Percentiles rank a stretch among this genome's conserved stretches.
phyloP scores from a whole-genome alignment of 2,888 invertebrate genomes.

The Agriopis leucophaearia region DNA sequence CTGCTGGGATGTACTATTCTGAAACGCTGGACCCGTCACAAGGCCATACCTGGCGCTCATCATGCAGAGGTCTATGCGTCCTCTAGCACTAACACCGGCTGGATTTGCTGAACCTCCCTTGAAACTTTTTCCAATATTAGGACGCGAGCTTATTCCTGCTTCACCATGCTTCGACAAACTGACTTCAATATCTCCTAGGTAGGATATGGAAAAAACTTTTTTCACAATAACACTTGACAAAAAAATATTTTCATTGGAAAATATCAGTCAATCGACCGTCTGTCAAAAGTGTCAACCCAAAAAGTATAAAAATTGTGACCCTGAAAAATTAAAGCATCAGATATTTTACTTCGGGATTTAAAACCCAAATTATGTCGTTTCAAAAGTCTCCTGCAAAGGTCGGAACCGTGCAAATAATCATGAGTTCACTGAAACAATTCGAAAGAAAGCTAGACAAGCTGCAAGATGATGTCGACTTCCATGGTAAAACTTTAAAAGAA shows the following conservation, averaged over 20 bases:
- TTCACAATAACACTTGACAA: no score
- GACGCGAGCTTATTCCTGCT: conserved; percentile 67
- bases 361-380: conserved; percentile 50
- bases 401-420: conserved; percentile 62
- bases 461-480: conserved; percentile 67
- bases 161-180: conserved; percentile 70
- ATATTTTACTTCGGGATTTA: not conserved
- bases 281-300: not conserved
- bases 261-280: not conserved
- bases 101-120: conserved; percentile 71
- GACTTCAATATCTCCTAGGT: conserved; percentile 2
- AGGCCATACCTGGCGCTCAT: conserved; percentile 70
- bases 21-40: conserved; percentile 65
- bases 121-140: conserved; percentile 72
- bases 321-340: conserved; percentile 16
- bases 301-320: conserved; percentile 9
- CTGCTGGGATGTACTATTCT: conserved; percentile 69
- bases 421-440: conserved; percentile 65
- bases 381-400: conserved; percentile 47
- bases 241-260: no score
- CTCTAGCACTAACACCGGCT: conserved; percentile 62
- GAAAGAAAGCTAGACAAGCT: conserved; percentile 72
- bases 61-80: conserved; percentile 67
- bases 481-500: conserved; percentile 68
- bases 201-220: no score